Base-by-base conservation (phyloP, 2,113 vertebrate species). In the Tringa solitaria region DNA sequence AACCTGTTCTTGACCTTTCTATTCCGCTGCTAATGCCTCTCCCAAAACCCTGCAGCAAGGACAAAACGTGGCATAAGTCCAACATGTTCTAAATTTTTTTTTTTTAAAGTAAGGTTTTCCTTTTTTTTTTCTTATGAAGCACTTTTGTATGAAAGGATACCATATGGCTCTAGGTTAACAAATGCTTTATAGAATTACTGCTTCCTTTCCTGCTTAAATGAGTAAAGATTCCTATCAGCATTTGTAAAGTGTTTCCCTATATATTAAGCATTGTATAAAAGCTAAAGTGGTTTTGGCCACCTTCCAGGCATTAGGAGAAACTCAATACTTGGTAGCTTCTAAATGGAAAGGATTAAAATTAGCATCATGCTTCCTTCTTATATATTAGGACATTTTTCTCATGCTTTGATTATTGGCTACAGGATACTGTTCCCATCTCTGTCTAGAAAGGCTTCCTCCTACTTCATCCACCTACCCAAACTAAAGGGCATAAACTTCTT, bases 331-430 rank as follows among this genome's bases (percentile, higher is more conserved):
- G 2, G 30, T 92, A 88, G 78, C 48, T 90, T 93, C 68, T 96
- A 88, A 86, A 84, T 43, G 33, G 82, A 86, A 95, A 84, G 79
- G 93, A 92, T 67, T 92, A 96, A 94, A 96, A 95, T 94, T 95
- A 94, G 78, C 63, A 93, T 86, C 67, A 14, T 50, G 46, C 56
- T 87, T 89, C 69, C 90, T 85, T 79, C 74, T 89, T 60, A 56
- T 18, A 41, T 53, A 73, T 65, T 53, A 57, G 9, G 41, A 88
- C n/a, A 78, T 70, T 84, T 91, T 89, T 84, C 63, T 86, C 68
- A 64, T 84, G 67, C 56, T 86, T 22, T 81, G 82, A 59, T 94
- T 94, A 93, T 67, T 74, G 64, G 54, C 79, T 96, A 78, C 86
- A 90, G n/a, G 78, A 86, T 74, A 80, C 32, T 63, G 33, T 60